Evolutionary conservation across 1,140 invertebrate species (phyloP), one percentile per base, ranked within the genome.

Genomic region (Zaprionus kolodkinae): DNA sequence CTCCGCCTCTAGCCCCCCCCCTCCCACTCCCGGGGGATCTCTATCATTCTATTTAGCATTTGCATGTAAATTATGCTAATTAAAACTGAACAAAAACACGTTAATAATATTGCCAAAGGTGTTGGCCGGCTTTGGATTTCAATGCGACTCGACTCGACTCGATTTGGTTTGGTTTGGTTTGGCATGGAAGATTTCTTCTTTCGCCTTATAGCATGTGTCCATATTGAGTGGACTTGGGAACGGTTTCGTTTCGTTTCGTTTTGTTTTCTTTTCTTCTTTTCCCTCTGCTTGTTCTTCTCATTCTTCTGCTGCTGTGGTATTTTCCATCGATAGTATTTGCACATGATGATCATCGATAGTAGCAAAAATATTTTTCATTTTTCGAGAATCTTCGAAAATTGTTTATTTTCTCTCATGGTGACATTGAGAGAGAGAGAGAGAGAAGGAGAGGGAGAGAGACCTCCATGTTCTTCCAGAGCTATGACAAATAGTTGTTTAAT

Each of bases 61-160:
- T 84, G 80, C 80, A 79, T 78, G 83, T 77, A 84, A 87, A 87
- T 88, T 87, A 87, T 87, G 83, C 73, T 88, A 87, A 87, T 87
- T 88, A 87, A 88, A 84, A 87, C 72, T 80, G 83, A 65, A 88
- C 84, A 88, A 87, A 83, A 76, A 87, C 80, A 87, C 76, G 80
- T 87, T 87, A 86, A 83, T 74, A 88, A 73, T 74, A 66, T 79
- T 79, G 63, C 63, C 83, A 78, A 78, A 87, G 79, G 82, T 86
- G 79, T 86, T 81, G 84, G 59, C 81, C 72, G 61, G 75, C 55
- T 38, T 48, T 59, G 35, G 61, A 45, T 64, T 77, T 40, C 27
- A 30, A 30, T 13, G 12, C 38, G 40, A 45, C 40, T 45, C 17
- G 43, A 21, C 6, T 70, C 36, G 71, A 43, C 61, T 78, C n/a